These are phyloP conservation scores for Periparus ater DNA, from an alignment of 2,797 vertebrate species.

Conservation along the genomic window DNA sequence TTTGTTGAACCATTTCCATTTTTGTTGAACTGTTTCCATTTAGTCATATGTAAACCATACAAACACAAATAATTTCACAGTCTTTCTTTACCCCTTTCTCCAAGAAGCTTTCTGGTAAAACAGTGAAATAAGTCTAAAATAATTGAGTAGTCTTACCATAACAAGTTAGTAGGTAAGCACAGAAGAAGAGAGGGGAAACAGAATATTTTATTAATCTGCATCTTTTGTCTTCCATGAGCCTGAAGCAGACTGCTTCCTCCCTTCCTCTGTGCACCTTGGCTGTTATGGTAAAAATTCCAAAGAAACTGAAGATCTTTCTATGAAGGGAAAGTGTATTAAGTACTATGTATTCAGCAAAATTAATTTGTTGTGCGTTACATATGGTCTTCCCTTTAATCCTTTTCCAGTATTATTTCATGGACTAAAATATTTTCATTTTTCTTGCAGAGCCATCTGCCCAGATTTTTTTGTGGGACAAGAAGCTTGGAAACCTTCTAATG, in stretches of 20 bases:
- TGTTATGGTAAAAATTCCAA: neutral
- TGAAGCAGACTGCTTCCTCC: neutral
- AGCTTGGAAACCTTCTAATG: constrained; percentile 82
- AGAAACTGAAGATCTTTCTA: neutral
- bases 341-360: neutral
- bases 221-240: neutral
- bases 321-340: neutral
- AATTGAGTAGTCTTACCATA: neutral
- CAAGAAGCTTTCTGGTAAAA: neutral
- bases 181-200: neutral
- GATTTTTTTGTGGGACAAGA: constrained; percentile 90
- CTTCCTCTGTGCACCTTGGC: neutral
- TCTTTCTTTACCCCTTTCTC: neutral
- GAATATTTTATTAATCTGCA: neutral
- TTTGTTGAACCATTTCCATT: neutral
- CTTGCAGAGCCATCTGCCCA: constrained; percentile 84
- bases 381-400: neutral
- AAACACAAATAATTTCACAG: neutral
- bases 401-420: neutral
- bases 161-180: neutral
- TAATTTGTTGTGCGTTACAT: neutral
- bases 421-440: neutral
- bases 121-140: neutral
- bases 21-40: neutral
- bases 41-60: neutral